Evolutionary conservation across 2,797 vertebrate genomes (phyloP), one percentile per base, ranked within the genome.

Genomic region (Mormyrops attenuatus): DNA sequence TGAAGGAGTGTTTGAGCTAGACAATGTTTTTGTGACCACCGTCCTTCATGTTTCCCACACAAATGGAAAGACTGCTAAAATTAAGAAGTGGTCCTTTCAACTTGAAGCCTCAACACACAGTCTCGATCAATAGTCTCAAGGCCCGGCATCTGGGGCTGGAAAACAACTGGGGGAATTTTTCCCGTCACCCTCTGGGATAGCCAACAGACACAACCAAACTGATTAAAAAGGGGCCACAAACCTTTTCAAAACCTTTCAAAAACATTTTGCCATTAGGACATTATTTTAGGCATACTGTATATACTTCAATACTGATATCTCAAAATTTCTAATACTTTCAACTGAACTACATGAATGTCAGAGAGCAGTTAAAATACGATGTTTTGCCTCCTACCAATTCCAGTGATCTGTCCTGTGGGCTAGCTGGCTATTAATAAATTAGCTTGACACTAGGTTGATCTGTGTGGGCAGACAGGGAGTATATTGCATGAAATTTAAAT

Each of bases 91-190:
- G 73, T 80, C n/a, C 73, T 80, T 80, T 80, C 11, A 86, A 86
- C 47, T 30, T 86, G 84, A 86, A 86, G 84, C 84, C 84, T 86
- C 84, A 86, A 86, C 84, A 86, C 84, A 53, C 11, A 50, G 50
- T 53, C 86, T 87, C 52, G 15, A 34, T 87, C 53, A 55, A 57
- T 60, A 87, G 86, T 87, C 86, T 60, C 86, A 87, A 87, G 86
- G 86, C 86, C 53, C 86, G 3, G 34, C 50, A 38, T 89, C 73
- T 89, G 52, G 66, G 53, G 6, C 4, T 77, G 88, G 34, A 89
- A 77, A 89, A 57, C 50, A 89, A 22, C 73, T 38, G 15, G 20
- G 2, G 38, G 50, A 22, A 44, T 22, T n/a, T n/a, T 52, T 89
- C 63, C 82, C 9, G 13, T 26, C 49, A 50, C 13, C 52, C 30